phyloP scores from a whole-genome alignment of 2,797 vertebrate species.

The Eidolon dupreanum region DNA sequence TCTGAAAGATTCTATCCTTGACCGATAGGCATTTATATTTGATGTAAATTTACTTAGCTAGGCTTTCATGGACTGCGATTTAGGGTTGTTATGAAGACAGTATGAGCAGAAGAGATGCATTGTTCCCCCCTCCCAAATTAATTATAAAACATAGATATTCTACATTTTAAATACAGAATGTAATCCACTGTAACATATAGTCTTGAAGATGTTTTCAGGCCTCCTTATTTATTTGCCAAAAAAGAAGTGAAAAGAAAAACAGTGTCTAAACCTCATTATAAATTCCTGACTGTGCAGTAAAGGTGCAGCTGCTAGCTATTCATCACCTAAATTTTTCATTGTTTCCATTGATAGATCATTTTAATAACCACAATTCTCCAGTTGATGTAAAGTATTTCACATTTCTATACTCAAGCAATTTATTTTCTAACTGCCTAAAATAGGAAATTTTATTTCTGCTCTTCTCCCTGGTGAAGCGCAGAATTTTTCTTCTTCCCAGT shows the following conservation, averaged over 20 bases:
- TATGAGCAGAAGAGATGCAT: not conserved
- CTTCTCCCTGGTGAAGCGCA: conserved; percentile 2
- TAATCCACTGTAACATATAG: conserved; percentile 5
- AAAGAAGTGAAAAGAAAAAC: conserved; percentile 50
- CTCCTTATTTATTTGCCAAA: conserved; percentile 50
- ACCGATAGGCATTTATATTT: not conserved
- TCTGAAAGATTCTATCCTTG: not conserved
- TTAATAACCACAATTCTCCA: conserved; percentile 81
- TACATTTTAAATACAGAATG: not conserved
- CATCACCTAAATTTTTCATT: conserved; percentile 81
- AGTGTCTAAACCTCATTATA: conserved; percentile 79
- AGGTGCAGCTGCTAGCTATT: conserved; percentile 84
- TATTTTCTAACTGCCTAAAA: conserved; percentile 62
- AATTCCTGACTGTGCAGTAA: conserved; percentile 84
- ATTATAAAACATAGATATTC: not conserved
- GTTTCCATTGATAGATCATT: conserved; percentile 79
- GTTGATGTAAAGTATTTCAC: conserved; percentile 68
- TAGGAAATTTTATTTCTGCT: conserved; percentile 38
- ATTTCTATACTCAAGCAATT: conserved; percentile 60
- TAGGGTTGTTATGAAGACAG: not conserved
- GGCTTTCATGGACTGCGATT: not conserved
- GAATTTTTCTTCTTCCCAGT: conserved; percentile 45
- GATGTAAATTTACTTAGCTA: not conserved
- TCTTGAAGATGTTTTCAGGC: conserved; percentile 66
- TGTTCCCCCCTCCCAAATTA: not conserved